Evolutionary conservation across 2,888 invertebrate species (phyloP).

Genomic region (Zygogramma bicolorata): DNA sequence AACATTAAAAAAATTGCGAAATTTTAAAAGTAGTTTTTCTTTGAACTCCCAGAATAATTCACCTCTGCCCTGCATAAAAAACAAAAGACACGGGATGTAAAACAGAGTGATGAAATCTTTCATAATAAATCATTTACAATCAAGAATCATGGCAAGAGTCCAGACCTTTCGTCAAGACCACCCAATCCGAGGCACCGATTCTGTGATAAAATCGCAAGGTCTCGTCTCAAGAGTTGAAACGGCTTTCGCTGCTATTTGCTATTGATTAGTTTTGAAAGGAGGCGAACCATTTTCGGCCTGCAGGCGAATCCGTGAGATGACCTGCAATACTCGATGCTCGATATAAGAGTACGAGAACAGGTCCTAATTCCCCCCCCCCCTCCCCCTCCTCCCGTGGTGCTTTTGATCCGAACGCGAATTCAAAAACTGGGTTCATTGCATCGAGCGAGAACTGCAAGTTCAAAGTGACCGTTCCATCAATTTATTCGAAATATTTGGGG

Average conservation of each 20-base stretch:
- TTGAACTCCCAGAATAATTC: too few species aligned
- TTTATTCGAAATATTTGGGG: too few species aligned
- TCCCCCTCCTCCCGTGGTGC: background rate
- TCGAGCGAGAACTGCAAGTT: too few species aligned
- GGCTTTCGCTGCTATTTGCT: background rate
- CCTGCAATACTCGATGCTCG: background rate
- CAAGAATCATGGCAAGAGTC: slow-evolving; percentile 3
- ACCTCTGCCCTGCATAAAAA: too few species aligned
- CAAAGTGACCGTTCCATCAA: too few species aligned
- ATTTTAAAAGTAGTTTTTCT: too few species aligned
- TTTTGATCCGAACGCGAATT: too few species aligned
- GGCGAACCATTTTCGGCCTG: background rate
- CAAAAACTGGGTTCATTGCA: too few species aligned
- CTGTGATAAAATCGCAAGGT: background rate
- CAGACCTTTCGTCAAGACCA: slow-evolving; percentile 11
- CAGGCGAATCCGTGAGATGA: background rate
- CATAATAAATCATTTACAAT: too few species aligned
- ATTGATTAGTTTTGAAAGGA: slow-evolving; percentile 1
- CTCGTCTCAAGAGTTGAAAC: background rate
- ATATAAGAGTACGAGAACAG: background rate
- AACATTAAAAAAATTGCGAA: too few species aligned
- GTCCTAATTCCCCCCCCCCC: background rate
- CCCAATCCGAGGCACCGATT: background rate
- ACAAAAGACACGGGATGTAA: too few species aligned
- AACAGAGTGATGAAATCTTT: too few species aligned